These are phyloP conservation scores for Canis aureus DNA, from an alignment of 2,113 vertebrate species.

Conservation along the genomic window DNA sequence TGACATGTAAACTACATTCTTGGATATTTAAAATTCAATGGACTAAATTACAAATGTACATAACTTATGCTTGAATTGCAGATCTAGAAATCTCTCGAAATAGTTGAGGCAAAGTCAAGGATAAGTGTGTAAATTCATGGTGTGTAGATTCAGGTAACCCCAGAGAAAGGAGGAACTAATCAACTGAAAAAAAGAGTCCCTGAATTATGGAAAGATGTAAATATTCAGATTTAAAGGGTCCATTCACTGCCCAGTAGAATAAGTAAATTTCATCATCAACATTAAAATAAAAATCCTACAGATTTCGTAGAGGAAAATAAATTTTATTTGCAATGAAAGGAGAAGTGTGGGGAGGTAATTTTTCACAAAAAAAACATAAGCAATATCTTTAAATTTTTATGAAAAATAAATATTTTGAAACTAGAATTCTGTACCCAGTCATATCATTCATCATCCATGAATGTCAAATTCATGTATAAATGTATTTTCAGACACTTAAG, in stretches of 20 bases:
- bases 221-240: background rate
- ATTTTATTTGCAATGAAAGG: background rate
- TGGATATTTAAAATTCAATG: conserved; percentile 36
- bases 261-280: background rate
- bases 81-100: background rate
- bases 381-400: background rate
- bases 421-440: background rate
- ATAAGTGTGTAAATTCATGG: background rate
- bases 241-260: background rate
- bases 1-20: background rate
- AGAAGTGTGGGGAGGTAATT: background rate
- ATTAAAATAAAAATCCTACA: conserved; percentile 16
- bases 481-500: conserved; percentile 1
- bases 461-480: background rate
- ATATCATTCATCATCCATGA: background rate
- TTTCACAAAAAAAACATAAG: background rate
- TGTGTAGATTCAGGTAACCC: background rate
- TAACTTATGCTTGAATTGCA: background rate
- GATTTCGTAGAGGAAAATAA: background rate
- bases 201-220: background rate
- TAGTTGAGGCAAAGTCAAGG: conserved; percentile 16
- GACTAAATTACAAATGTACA: background rate
- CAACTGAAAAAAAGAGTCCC: background rate
- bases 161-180: background rate
- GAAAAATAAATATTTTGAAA: conserved; percentile 52